Conservation (phyloP, 2,888 invertebrate genomes). For the Synergus laeviventris region DNA sequence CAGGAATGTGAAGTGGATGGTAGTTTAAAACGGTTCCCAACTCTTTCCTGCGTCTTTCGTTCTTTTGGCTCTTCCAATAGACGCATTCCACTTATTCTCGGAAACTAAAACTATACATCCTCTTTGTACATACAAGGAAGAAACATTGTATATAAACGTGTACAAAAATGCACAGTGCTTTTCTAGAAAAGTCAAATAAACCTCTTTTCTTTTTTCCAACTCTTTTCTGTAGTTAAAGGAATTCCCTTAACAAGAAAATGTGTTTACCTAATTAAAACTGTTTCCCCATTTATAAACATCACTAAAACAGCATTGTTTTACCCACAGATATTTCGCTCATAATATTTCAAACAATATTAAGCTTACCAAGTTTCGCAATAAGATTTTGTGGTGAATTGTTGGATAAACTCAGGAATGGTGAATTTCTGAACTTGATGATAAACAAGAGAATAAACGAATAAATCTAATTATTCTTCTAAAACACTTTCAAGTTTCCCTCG, state of each 20-base stretch:
- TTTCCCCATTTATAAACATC: background rate
- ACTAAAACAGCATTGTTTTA: background rate
- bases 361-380: background rate
- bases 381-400: background rate
- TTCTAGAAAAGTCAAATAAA: slow-evolving; percentile 14
- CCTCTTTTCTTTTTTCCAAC: background rate
- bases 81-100: slow-evolving; percentile 43
- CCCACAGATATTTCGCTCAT: background rate
- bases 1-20: slow-evolving; percentile 68
- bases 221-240: background rate
- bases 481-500: slow-evolving; percentile 35
- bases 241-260: background rate
- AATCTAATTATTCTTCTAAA: slow-evolving; percentile 39
- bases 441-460: slow-evolving; percentile 16
- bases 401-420: background rate
- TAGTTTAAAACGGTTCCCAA: slow-evolving; percentile 66
- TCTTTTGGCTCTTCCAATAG: slow-evolving; percentile 39
- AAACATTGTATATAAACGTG: slow-evolving; percentile 1
- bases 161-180: slow-evolving; percentile 2
- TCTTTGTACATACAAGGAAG: slow-evolving; percentile 30
- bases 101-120: slow-evolving; percentile 32
- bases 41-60: slow-evolving; percentile 37
- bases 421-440: background rate
- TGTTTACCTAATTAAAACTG: background rate
- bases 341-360: background rate